These are phyloP conservation scores for Carcina quercana DNA, from an alignment of 2,888 invertebrate genomes.

Conservation along the genomic window DNA sequence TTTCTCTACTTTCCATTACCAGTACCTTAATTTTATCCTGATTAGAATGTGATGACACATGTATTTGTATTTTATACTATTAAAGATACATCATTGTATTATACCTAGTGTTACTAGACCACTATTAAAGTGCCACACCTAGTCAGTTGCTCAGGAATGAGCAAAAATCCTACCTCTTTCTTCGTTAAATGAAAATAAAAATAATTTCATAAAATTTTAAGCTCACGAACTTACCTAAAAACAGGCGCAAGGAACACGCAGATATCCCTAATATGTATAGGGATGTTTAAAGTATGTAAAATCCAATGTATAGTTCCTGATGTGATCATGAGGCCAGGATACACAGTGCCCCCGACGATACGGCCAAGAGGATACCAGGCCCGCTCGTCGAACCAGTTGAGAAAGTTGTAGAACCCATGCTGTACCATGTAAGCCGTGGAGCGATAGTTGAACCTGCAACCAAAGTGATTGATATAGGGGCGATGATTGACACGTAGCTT, in stretches of 20 bases:
- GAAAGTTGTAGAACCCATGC: conserved; percentile 99
- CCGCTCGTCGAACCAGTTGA: conserved; percentile 99
- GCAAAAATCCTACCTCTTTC: no score
- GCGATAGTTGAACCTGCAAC: conserved; percentile 97
- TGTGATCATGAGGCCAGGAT: conserved; percentile 99
- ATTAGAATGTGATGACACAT: no score
- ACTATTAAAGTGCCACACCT: no score
- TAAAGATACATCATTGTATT: no score
- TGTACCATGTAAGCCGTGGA: conserved; percentile 99
- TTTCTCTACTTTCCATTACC: no score
- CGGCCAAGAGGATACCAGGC: conserved; percentile 99
- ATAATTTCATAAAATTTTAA: no score
- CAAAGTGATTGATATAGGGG: conserved; percentile 12
- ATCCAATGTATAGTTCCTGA: conserved; percentile 98
- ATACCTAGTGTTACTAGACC: no score
- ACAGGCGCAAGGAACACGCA: conserved; percentile 99
- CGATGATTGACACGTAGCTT: not conserved
- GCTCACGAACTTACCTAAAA: conserved; percentile 90
- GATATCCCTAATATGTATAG: conserved; percentile 97
- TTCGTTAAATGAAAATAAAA: no score
- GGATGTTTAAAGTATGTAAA: conserved; percentile 93
- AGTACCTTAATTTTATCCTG: no score
- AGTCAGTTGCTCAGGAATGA: no score
- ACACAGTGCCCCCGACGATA: conserved; percentile 99
- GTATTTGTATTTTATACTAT: no score